Conservation (phyloP, 2,797 vertebrate genomes). For the Urophycis tenuis region DNA sequence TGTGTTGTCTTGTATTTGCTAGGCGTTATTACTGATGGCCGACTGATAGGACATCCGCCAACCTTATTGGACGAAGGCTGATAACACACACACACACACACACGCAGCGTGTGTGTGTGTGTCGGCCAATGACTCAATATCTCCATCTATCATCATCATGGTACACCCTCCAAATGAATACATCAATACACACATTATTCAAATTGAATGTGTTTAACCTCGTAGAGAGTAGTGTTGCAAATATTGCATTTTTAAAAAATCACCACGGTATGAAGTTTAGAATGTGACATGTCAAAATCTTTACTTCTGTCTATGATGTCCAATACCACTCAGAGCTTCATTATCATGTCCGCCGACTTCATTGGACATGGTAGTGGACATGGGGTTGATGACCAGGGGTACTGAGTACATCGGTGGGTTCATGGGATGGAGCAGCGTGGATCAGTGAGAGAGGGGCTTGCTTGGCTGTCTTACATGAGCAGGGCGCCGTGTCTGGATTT, state of each 20-base stretch:
- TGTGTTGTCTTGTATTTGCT: constrained; percentile 22
- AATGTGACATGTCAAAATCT: background rate
- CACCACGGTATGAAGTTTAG: too few species aligned
- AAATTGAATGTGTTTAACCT: background rate
- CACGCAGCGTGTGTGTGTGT: background rate
- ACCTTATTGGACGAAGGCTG: constrained; percentile 15
- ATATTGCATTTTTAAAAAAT: background rate
- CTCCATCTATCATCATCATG: background rate
- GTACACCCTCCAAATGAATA: background rate
- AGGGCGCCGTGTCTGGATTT: background rate
- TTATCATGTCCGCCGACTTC: background rate
- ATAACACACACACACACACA: constrained; percentile 5
- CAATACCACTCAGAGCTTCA: too few species aligned
- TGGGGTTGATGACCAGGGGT: background rate
- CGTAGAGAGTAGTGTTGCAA: background rate
- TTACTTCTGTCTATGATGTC: too few species aligned
- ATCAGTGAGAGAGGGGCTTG: background rate
- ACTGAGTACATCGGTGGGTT: background rate
- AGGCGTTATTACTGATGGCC: background rate
- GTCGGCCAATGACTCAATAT: background rate
- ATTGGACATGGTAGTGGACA: background rate
- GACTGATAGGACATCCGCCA: background rate
- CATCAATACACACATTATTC: background rate
- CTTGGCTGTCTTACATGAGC: background rate
- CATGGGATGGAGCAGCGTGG: too few species aligned